Evolutionary conservation across 2,888 invertebrate species (phyloP), one percentile per base, ranked within the genome.

Genomic region (Ochropacha duplaris): DNA sequence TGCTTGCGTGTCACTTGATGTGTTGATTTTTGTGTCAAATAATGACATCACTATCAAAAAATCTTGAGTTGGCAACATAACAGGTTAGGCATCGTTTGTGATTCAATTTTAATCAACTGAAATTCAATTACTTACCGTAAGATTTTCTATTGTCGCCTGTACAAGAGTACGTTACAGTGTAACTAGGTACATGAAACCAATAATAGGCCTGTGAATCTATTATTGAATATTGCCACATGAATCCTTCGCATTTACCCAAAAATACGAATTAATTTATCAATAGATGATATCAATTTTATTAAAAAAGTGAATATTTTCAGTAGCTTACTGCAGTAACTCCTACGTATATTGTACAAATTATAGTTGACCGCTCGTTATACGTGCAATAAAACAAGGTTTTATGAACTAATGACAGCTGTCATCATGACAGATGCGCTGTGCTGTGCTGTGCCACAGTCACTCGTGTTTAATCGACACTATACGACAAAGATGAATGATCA

Each of bases 341-440:
- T 58, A 50, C 52, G 28, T 52, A 49, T 55, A 54, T 36, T 44
- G 55, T 54, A 59, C 50, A 58, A 69, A 69, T 64, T 62, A 57
- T 55, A 65, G 65, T 63, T 67, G 55, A 22, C 55, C 54, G 44
- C 61, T 56, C 54, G 44, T 60, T 56, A 22, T 50, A 58, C 50
- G 55, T 61, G 58, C 67, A 69, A 66, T 72, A 71, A 72, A 72
- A 75, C 69, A 52, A 75, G 76, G 62, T 72, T 74, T 70, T 64
- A 72, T 69, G 57, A 72, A 76, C 65, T 73, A 71, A 73, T 78
- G 78, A 81, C 75, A 77, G 71, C 72, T 74, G 76, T 66, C 73
- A 68, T 56, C 26, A 62, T 74, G 74, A 75, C 74, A 74, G 74
- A 76, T 78, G 69, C 61, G 65, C 55, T 36, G 61, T 50, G 54